Percentiles rank a stretch among this genome's conserved stretches.
Conservation (phyloP, 1,140 invertebrate genomes). For the Drosophila ambigua region DNA sequence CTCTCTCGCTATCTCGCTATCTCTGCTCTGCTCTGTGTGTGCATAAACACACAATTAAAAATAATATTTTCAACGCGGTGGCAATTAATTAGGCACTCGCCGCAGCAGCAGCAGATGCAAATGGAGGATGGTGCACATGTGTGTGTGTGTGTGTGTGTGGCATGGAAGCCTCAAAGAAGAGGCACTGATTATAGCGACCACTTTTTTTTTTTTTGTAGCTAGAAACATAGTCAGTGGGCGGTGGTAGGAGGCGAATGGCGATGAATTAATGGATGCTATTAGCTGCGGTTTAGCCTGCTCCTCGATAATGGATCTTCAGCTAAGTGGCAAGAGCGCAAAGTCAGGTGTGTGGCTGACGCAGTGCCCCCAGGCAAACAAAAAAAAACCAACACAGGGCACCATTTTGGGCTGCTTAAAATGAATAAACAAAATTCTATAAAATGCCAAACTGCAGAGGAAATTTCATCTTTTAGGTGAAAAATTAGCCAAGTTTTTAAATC, state of each 20-base stretch:
- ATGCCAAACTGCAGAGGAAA: no score
- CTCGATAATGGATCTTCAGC: constrained; percentile 25
- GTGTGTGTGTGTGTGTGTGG: constrained; percentile 7
- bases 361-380: no score
- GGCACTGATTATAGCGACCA: constrained; percentile 40
- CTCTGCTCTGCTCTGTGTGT: constrained; percentile 12
- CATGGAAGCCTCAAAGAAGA: constrained; percentile 2
- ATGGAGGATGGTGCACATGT: constrained; percentile 40
- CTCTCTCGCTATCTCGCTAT: no score
- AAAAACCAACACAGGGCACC: no score
- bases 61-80: constrained; percentile 82
- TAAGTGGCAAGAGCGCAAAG: neutral
- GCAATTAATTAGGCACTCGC: constrained; percentile 74
- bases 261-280: constrained; percentile 50
- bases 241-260: neutral
- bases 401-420: no score
- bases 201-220: constrained; percentile 20
- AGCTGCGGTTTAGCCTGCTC: constrained; percentile 39
- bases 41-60: constrained; percentile 83
- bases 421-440: no score
- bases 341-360: neutral
- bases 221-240: constrained; percentile 4
- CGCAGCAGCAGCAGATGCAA: constrained; percentile 30
- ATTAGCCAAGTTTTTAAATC: no score
- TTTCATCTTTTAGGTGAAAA: no score